phyloP scores from a whole-genome alignment of 2,797 vertebrate species.

The Sphenodon punctatus region DNA sequence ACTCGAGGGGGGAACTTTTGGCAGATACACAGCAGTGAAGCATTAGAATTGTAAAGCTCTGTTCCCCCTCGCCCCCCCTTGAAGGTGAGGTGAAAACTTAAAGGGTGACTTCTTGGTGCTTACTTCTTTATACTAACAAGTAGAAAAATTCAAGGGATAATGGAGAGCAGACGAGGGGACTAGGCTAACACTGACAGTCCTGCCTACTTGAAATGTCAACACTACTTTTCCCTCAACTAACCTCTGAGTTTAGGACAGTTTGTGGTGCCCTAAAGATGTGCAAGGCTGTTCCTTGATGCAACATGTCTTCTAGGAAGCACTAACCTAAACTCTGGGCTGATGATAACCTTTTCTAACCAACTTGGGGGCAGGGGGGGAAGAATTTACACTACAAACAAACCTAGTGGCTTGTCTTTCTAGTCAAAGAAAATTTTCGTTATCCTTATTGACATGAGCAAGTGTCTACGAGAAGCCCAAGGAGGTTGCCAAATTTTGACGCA shows the following conservation, averaged over 20 bases:
- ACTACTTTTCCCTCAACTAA: constrained; percentile 7
- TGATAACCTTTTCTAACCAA: neutral
- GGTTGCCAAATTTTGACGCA: neutral
- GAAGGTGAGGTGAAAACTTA: constrained; percentile 36
- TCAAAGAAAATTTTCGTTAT: neutral
- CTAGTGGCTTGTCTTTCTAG: neutral
- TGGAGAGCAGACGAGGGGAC: constrained; percentile 14
- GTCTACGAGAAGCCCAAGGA: neutral
- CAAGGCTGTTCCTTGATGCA: neutral
- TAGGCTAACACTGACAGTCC: neutral
- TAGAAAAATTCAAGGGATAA: neutral
- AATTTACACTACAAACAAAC: neutral
- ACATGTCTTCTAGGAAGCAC: neutral
- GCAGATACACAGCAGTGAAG: neutral
- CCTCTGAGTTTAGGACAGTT: neutral
- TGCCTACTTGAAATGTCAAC: constrained; percentile 28
- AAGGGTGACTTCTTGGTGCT: constrained; percentile 30
- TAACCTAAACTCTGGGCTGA: neutral
- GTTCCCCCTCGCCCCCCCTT: neutral
- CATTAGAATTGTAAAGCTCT: constrained; percentile 56
- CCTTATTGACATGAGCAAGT: neutral
- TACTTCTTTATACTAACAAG: constrained; percentile 4
- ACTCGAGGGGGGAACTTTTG: constrained; percentile 55
- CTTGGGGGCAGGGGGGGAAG: neutral
- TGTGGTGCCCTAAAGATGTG: neutral